Conservation (phyloP, 1,140 invertebrate species). For the Zaprionus capensis region DNA sequence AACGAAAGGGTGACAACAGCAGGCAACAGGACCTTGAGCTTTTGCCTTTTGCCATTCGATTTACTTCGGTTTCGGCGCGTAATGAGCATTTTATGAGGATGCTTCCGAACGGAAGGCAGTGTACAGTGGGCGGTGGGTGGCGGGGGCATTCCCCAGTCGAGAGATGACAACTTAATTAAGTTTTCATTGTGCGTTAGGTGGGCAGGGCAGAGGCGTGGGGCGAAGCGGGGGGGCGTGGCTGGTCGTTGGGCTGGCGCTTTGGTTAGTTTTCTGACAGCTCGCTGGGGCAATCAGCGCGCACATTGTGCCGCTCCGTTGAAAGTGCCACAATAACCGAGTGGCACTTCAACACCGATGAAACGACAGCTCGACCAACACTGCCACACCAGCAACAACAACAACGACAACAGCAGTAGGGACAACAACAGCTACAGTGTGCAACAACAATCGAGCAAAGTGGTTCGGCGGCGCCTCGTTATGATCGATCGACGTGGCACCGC, state of each 20-base stretch:
- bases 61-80: slow-evolving; percentile 54
- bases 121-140: too few species aligned
- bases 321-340: slow-evolving; percentile 34
- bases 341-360: slow-evolving; percentile 33
- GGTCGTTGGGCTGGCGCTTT: neutral
- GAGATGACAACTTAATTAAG: slow-evolving; percentile 79
- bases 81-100: slow-evolving; percentile 76
- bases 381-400: slow-evolving; percentile 1
- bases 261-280: slow-evolving; percentile 21
- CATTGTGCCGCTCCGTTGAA: slow-evolving; percentile 46
- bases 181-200: slow-evolving; percentile 62
- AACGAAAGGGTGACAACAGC: slow-evolving; percentile 60
- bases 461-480: slow-evolving; percentile 39
- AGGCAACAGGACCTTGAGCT: slow-evolving; percentile 54
- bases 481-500: slow-evolving; percentile 53
- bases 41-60: slow-evolving; percentile 67
- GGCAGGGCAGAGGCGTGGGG: neutral
- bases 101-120: slow-evolving; percentile 27
- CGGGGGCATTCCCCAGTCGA: slow-evolving; percentile 5
- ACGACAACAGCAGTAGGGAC: neutral
- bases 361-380: slow-evolving; percentile 9
- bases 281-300: slow-evolving; percentile 58
- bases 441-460: slow-evolving; percentile 17
- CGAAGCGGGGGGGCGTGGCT: neutral
- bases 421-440: neutral